Evolutionary conservation across 2,888 invertebrate genomes (phyloP).

Genomic region (Globia sparganii): DNA sequence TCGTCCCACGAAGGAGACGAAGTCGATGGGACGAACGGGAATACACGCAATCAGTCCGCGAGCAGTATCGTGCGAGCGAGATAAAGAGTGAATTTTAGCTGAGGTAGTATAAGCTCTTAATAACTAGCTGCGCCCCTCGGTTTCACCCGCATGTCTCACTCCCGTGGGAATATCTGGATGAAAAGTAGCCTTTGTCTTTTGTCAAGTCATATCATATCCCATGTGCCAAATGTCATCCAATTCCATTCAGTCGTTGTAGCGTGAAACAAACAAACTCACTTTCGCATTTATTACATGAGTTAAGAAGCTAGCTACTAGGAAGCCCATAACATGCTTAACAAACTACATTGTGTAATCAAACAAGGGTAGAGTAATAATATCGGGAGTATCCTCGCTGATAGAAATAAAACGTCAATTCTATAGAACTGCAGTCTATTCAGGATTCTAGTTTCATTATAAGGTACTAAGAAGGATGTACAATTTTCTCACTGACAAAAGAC

Average conservation of each 20-base stretch:
- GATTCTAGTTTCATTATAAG: slow-evolving; percentile 1
- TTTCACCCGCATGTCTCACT: no score
- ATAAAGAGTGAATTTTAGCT: no score
- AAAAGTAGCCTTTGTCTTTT: background rate
- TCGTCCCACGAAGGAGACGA: no score
- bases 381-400: background rate
- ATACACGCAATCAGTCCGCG: no score
- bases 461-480: no score
- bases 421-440: background rate
- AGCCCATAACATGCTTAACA: background rate
- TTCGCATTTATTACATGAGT: background rate
- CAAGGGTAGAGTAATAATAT: background rate
- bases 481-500: no score
- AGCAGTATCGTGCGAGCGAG: no score
- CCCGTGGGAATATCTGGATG: background rate
- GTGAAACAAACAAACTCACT: background rate
- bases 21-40: no score
- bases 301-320: background rate
- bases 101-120: no score
- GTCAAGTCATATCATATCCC: background rate
- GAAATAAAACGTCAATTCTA: background rate
- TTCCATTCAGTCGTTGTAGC: background rate
- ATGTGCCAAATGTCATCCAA: background rate
- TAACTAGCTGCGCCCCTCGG: no score
- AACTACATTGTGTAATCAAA: background rate